Conservation (phyloP, 2,888 invertebrate genomes). For the Erebia ligea region DNA sequence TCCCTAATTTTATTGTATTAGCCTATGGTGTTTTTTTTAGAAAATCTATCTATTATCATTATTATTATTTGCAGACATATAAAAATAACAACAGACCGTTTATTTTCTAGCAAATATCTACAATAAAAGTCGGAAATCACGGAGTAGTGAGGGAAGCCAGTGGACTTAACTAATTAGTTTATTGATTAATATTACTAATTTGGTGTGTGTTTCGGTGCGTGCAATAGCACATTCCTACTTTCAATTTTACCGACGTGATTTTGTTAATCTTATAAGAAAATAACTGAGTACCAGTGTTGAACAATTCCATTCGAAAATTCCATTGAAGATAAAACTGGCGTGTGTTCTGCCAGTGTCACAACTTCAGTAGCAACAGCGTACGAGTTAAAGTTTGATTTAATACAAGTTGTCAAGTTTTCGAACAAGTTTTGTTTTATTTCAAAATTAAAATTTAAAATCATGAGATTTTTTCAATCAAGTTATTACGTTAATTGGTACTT, state of each 20-base stretch:
- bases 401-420: conserved; percentile 12
- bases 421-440: background rate
- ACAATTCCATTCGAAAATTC: conserved; percentile 79
- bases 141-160: conserved; percentile 72
- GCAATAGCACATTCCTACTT: conserved; percentile 81
- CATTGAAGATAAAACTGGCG: conserved; percentile 55
- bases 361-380: conserved; percentile 34
- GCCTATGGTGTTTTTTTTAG: conserved; percentile 75
- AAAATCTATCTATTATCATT: conserved; percentile 72
- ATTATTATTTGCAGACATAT: conserved; percentile 76
- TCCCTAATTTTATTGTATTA: conserved; percentile 56
- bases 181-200: conserved; percentile 66
- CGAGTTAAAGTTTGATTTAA: conserved; percentile 29
- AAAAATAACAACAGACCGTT: conserved; percentile 81
- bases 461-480: background rate
- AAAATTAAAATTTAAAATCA: background rate
- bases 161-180: conserved; percentile 68
- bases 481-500: too few species aligned
- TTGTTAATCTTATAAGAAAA: conserved; percentile 61
- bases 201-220: conserved; percentile 79
- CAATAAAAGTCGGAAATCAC: conserved; percentile 69
- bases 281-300: conserved; percentile 54
- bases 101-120: conserved; percentile 77
- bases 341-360: conserved; percentile 45
- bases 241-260: conserved; percentile 61